A percentile compares a stretch with the other conserved stretches of the same genome.
These are phyloP conservation scores for Myripristis jacobus DNA, from an alignment of 2,797 vertebrate species.

Conservation along the genomic window DNA sequence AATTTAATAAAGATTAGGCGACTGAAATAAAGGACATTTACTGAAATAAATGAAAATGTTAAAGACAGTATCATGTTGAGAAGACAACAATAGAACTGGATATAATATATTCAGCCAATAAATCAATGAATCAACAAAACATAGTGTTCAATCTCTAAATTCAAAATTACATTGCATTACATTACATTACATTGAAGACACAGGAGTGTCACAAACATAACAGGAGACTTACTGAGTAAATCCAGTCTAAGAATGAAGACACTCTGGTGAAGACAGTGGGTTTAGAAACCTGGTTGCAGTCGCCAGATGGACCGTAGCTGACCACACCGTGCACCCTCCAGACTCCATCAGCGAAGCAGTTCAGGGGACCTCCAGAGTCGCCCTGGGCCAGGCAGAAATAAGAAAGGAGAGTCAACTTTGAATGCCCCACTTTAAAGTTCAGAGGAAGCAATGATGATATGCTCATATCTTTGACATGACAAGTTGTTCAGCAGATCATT, in stretches of 20 bases:
- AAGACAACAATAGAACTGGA: background rate
- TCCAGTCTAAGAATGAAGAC: constrained; percentile 73
- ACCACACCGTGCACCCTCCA: constrained; percentile 80
- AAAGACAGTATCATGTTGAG: background rate
- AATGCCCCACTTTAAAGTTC: background rate
- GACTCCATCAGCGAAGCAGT: constrained; percentile 61
- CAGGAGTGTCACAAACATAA: constrained; percentile 11
- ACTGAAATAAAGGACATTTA: background rate
- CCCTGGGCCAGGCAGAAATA: constrained; percentile 62
- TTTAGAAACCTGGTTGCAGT: constrained; percentile 73
- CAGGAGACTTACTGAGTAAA: constrained; percentile 62
- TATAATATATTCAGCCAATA: background rate
- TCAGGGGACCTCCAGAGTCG: constrained; percentile 80
- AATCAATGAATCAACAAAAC: background rate
- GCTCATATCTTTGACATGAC: background rate
- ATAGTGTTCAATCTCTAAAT: too few relatives aligned
- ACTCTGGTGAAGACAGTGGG: constrained; percentile 82
- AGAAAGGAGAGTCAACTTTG: constrained; percentile 3
- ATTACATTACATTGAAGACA: background rate
- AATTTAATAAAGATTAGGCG: constrained; percentile 3
- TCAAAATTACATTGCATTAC: background rate
- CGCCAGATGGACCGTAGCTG: constrained; percentile 75
- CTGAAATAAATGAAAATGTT: background rate
- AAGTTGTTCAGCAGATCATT: background rate
- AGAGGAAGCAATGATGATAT: too few relatives aligned